These are phyloP conservation scores for Cheilosia impressa DNA, from an alignment of 2,888 invertebrate genomes.

Conservation along the genomic window DNA sequence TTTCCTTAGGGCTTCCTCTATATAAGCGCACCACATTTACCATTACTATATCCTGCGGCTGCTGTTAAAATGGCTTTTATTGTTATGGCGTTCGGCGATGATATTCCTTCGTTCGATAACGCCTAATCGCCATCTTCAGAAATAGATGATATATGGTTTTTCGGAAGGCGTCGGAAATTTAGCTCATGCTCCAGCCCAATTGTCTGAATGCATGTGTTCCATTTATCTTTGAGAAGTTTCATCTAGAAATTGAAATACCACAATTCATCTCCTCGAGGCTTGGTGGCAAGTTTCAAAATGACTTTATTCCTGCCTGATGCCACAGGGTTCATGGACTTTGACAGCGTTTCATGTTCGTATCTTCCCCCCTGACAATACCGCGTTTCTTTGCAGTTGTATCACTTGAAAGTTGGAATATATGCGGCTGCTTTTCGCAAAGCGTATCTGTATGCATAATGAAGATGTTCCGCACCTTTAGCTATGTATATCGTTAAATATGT, in stretches of 20 bases:
- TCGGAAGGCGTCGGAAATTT: constrained; percentile 62
- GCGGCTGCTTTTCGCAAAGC: constrained; percentile 33
- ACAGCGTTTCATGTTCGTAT: constrained; percentile 40
- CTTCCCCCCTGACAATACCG: not conserved
- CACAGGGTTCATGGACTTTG: constrained; percentile 62
- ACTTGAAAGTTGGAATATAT: constrained; percentile 44
- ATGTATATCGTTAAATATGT: not conserved
- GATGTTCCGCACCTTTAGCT: constrained; percentile 64
- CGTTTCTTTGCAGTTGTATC: constrained; percentile 44
- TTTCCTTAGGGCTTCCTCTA: constrained; percentile 66
- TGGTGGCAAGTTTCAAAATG: constrained; percentile 65
- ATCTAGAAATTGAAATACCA: constrained; percentile 68
- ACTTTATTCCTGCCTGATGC: constrained; percentile 66
- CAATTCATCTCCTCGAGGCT: constrained; percentile 68
- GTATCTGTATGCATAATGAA: constrained; percentile 67
- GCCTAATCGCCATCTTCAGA: constrained; percentile 76
- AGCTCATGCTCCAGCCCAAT: constrained; percentile 31
- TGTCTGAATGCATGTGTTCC: constrained; percentile 54
- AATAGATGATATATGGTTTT: constrained; percentile 77
- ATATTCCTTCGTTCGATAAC: constrained; percentile 76
- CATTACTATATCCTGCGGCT: constrained; percentile 42
- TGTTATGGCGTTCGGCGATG: constrained; percentile 76
- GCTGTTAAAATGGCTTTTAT: constrained; percentile 76
- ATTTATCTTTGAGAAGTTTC: constrained; percentile 74
- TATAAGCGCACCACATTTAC: constrained; percentile 42